Evolutionary conservation across 2,888 invertebrate species (phyloP), one percentile per base, ranked within the genome.

Genomic region (Carabus problematicus): DNA sequence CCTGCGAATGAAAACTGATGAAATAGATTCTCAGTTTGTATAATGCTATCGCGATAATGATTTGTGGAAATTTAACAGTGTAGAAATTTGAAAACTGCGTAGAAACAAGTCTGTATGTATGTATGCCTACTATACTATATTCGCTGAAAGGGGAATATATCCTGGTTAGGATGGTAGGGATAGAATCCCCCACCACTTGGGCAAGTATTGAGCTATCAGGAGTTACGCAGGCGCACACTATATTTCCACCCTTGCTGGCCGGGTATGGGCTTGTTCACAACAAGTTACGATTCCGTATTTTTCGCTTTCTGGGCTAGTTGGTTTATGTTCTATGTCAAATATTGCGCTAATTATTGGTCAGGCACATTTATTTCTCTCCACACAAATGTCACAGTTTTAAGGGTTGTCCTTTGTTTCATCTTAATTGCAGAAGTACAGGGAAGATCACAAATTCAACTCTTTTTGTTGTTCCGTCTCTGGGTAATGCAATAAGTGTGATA

Each of bases 171-270:
- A 12, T 56, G 64, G 64, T 45, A 56, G 64, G 64, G 55, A 39
- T 63, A 14, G 16, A 29, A 14, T 49, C 40, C 66, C 66, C 66
- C 42, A 8, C 66, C 14, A 59, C 43, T 52, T 49, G 41, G 11
- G 3, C 40, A 16, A 66, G 66, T 66, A 66, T 66, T 66, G 66
- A 66, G 66, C 66, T 66, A 66, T 59, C 59, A 59, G 39, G 16
- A 49, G 40, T 47, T 66, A 18, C 66, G 66, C 66, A 59, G 14
- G 58, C 66, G 66, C 49, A 66, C 40, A 59, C 18, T 1, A 59
- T 47, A 59, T 39, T 52, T 12, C 66, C 49, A 9, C 66, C 66
- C 39, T 66, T 29, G 40, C 64, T 43, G 56, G 45, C 47, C 16
- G 14, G 47, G 64, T 43, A 64, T 58, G 12, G 64, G 18, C 47